Percentiles rank a stretch among this genome's conserved stretches.
phyloP scores from a whole-genome alignment of 1,140 invertebrate genomes.

The Sminthurides bifidus region DNA sequence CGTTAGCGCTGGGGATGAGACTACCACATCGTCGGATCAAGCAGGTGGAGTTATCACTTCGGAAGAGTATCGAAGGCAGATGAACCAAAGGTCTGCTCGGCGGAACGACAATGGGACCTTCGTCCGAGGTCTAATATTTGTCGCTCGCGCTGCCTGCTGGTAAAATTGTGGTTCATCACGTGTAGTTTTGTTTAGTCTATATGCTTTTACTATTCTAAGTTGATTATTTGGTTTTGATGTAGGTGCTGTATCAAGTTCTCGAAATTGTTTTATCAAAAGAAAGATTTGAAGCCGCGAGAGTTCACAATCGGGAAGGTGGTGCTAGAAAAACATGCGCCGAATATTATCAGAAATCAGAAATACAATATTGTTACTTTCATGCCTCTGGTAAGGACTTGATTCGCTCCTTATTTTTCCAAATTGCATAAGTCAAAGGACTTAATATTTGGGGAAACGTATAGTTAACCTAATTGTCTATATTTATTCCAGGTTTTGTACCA shows the following conservation, averaged over 20 bases:
- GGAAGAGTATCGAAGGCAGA: conserved; percentile 8
- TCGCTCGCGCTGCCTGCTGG: conserved; percentile 10
- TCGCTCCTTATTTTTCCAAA: conserved; percentile 5
- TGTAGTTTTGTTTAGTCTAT: neutral
- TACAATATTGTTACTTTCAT: conserved; percentile 97
- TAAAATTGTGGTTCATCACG: neutral
- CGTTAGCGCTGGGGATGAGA: neutral
- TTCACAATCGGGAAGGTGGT: conserved; percentile 41
- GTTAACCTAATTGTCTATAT: conserved; percentile 29
- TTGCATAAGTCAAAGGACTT: neutral
- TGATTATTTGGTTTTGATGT: neutral
- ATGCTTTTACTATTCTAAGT: neutral
- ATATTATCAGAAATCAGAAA: conserved; percentile 97
- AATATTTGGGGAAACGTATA: conserved; percentile 1
- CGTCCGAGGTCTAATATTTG: neutral
- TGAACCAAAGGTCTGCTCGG: conserved; percentile 1
- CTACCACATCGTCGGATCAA: neutral
- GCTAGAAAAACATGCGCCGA: conserved; percentile 67
- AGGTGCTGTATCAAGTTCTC: conserved; percentile 28
- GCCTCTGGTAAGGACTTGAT: conserved; percentile 59
- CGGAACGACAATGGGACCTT: neutral
- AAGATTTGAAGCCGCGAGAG: conserved; percentile 40
- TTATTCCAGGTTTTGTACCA: conserved; percentile 73
- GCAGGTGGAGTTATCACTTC: neutral
- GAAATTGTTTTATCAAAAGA: conserved; percentile 31